Conservation (phyloP, 2,888 invertebrate species). For the Eupithecia tripunctaria region DNA sequence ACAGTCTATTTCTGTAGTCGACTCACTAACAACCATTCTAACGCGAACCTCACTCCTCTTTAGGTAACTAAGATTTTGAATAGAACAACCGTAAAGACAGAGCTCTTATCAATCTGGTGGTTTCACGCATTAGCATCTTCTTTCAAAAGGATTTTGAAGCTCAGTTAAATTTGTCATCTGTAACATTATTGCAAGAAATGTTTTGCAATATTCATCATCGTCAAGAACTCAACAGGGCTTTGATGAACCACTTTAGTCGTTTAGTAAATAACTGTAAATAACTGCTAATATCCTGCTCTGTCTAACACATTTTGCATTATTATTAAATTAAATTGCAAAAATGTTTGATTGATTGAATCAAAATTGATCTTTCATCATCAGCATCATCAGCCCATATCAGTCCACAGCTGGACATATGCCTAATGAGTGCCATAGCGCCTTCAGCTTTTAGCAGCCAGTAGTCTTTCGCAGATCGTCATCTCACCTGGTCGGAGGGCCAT, state of each 20-base stretch:
- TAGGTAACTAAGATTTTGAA: conserved; percentile 43
- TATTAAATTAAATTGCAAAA: too few relatives aligned
- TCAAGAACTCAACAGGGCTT: conserved; percentile 15
- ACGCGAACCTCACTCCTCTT: conserved; percentile 56
- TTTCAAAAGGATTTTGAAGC: conserved; percentile 65
- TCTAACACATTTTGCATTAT: too few relatives aligned
- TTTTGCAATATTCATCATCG: conserved; percentile 42
- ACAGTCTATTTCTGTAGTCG: conserved; percentile 76
- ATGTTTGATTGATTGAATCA: too few relatives aligned
- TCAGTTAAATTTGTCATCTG: conserved; percentile 59
- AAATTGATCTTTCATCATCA: too few relatives aligned
- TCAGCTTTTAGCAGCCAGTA: too few relatives aligned
- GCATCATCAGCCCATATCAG: too few relatives aligned
- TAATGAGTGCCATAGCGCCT: too few relatives aligned
- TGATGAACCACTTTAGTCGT: conserved; percentile 26
- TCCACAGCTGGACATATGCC: too few relatives aligned
- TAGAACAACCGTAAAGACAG: conserved; percentile 52
- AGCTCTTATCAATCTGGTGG: conserved; percentile 59
- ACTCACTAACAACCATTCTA: conserved; percentile 66
- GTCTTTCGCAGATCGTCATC: too few relatives aligned
- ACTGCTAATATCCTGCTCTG: too few relatives aligned
- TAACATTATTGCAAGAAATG: conserved; percentile 49
- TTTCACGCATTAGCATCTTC: conserved; percentile 52
- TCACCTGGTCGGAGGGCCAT: too few relatives aligned
- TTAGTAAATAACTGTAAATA: not conserved